Conservation (phyloP, 1,140 invertebrate species). For the Nephila pilipes region DNA sequence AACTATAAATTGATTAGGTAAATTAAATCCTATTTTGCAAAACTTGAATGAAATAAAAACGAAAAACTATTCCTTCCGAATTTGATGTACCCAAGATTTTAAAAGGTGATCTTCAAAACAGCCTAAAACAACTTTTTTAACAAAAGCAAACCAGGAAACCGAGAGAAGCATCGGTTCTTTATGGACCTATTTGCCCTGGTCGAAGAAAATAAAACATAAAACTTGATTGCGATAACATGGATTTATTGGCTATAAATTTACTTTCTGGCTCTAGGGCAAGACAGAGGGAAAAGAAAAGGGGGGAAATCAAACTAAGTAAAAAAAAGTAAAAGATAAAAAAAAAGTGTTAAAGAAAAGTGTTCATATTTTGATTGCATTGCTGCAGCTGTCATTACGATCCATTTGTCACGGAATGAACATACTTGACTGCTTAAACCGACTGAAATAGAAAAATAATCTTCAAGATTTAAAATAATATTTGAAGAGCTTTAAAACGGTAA, state of each 20-base stretch:
- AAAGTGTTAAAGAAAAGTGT: background rate
- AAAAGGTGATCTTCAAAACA: background rate
- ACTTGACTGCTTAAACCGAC: too few species aligned
- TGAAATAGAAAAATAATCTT: too few species aligned
- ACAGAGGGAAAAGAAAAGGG: too few species aligned
- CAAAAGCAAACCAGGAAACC: background rate
- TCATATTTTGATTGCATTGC: background rate
- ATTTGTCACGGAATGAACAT: too few species aligned
- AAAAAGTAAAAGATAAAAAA: background rate
- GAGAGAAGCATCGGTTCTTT: background rate
- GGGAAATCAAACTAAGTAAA: background rate
- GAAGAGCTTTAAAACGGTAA: too few species aligned
- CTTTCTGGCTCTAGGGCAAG: background rate
- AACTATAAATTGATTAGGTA: too few species aligned
- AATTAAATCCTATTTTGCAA: too few species aligned
- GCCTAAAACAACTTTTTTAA: background rate
- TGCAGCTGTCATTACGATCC: background rate
- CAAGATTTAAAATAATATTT: too few species aligned
- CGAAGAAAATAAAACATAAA: slow-evolving; percentile 28
- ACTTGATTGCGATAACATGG: slow-evolving; percentile 34
- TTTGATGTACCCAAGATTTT: too few species aligned
- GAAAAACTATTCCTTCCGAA: too few species aligned
- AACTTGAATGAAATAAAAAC: too few species aligned
- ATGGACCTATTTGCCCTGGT: slow-evolving; percentile 3
- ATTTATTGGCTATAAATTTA: slow-evolving; percentile 42